These are phyloP conservation scores for Girardinichthys multiradiatus DNA, from an alignment of 2,113 vertebrate species.

Conservation along the genomic window DNA sequence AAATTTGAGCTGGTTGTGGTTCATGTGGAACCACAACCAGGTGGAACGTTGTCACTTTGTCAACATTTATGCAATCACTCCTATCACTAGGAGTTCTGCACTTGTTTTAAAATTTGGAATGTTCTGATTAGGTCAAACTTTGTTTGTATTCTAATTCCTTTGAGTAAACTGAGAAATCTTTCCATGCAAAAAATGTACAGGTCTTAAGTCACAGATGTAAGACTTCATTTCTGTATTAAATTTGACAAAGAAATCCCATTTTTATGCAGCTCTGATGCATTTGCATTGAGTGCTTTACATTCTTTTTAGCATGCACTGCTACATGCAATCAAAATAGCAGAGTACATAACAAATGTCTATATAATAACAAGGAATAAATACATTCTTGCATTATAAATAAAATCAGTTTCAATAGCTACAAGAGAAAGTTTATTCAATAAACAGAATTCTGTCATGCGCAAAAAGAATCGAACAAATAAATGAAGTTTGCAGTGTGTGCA, in stretches of 20 bases:
- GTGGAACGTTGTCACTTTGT: no score
- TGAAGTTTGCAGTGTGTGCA: slow-evolving; percentile 38
- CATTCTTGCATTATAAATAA: slow-evolving; percentile 24
- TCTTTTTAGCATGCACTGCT: slow-evolving; percentile 60
- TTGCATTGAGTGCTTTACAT: slow-evolving; percentile 50
- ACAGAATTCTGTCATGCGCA: slow-evolving; percentile 43
- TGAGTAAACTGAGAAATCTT: not conserved
- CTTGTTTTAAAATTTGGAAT: not conserved
- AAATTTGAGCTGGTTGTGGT: not conserved
- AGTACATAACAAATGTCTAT: slow-evolving; percentile 37
- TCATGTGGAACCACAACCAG: not conserved
- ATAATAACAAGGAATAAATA: not conserved
- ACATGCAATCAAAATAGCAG: slow-evolving; percentile 54
- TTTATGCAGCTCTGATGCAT: slow-evolving; percentile 43
- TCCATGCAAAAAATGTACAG: not conserved
- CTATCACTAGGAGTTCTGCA: no score
- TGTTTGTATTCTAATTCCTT: not conserved
- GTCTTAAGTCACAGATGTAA: not conserved
- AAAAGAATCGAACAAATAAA: slow-evolving; percentile 17
- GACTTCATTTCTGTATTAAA: slow-evolving; percentile 20
- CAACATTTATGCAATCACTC: no score
- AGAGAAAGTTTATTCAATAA: slow-evolving; percentile 6
- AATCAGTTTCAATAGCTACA: slow-evolving; percentile 12
- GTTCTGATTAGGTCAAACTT: not conserved
- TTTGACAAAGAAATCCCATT: slow-evolving; percentile 27